phyloP scores from a whole-genome alignment of 2,888 invertebrate species.

The Pristionchus entomophagus region DNA sequence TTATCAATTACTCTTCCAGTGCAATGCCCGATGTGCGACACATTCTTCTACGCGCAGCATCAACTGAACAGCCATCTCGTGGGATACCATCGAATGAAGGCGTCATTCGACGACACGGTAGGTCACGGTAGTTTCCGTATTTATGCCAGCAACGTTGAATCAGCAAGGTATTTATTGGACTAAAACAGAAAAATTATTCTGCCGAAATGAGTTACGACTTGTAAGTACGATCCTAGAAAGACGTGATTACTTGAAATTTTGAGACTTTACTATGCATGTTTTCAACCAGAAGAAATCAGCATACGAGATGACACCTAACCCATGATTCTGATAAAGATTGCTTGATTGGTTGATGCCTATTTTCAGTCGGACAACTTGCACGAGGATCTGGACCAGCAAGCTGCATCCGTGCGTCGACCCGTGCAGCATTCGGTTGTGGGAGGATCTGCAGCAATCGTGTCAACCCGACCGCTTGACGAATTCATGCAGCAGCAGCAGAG shows the following conservation, averaged over 20 bases:
- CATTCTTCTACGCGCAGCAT: not conserved
- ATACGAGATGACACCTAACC: no score
- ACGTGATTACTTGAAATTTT: no score
- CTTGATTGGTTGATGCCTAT: no score
- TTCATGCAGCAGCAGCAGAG: not conserved
- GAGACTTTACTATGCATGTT: no score
- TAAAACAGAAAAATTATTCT: no score
- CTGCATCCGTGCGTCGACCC: not conserved
- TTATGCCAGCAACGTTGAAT: not conserved
- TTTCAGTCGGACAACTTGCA: no score
- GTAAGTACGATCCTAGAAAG: no score
- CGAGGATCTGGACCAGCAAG: no score
- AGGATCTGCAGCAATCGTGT: not conserved
- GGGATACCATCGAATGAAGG: constrained; percentile 27
- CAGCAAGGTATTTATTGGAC: not conserved
- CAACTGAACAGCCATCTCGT: constrained; percentile 23
- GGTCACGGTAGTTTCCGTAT: not conserved
- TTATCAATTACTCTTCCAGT: not conserved
- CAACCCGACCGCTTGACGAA: not conserved
- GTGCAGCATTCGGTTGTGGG: not conserved
- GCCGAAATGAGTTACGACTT: no score
- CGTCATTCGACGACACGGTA: not conserved
- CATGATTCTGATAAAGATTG: no score
- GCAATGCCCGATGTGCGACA: constrained; percentile 29
- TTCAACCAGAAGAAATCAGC: no score